These are phyloP conservation scores for Phylloscopus trochilus DNA, from an alignment of 2,113 vertebrate genomes.

Conservation along the genomic window DNA sequence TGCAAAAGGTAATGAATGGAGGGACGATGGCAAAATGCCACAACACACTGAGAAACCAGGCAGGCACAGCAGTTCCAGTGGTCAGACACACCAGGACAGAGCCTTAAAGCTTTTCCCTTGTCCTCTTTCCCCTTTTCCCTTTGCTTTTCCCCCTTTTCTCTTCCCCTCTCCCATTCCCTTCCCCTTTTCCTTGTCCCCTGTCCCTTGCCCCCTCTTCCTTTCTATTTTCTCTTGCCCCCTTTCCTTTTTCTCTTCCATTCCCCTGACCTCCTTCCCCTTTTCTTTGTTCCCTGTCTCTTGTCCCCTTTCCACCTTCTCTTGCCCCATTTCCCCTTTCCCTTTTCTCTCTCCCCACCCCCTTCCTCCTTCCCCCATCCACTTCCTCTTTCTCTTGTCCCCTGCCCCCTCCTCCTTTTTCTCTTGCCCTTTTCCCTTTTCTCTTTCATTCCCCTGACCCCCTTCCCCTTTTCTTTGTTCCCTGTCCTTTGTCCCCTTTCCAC, in stretches of 20 bases:
- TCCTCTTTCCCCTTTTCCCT: not conserved
- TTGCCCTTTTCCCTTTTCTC: not conserved
- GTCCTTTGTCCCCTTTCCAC: not conserved
- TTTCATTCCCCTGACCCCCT: not conserved
- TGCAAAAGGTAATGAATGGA: not conserved
- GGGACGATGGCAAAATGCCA: not conserved
- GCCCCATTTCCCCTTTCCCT: no score
- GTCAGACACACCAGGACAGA: not conserved
- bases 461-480: not conserved
- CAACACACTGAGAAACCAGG: not conserved
- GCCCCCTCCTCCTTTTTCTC: no score
- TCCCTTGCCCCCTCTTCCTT: not conserved
- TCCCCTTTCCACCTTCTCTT: not conserved
- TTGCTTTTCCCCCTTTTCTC: not conserved
- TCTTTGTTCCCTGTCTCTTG: not conserved
- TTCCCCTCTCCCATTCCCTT: no score
- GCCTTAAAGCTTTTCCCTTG: not conserved
- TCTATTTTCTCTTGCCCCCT: not conserved
- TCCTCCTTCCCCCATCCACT: not conserved
- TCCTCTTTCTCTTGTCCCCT: not conserved
- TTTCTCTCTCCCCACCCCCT: not conserved
- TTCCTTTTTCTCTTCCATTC: not conserved
- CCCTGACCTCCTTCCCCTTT: not conserved
- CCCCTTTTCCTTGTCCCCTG: not conserved
- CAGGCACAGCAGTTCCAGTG: fast-evolving